Percentiles rank a stretch among this genome's conserved stretches.
Conservation (phyloP, 2,797 vertebrate species). For the Sebastes minor region DNA sequence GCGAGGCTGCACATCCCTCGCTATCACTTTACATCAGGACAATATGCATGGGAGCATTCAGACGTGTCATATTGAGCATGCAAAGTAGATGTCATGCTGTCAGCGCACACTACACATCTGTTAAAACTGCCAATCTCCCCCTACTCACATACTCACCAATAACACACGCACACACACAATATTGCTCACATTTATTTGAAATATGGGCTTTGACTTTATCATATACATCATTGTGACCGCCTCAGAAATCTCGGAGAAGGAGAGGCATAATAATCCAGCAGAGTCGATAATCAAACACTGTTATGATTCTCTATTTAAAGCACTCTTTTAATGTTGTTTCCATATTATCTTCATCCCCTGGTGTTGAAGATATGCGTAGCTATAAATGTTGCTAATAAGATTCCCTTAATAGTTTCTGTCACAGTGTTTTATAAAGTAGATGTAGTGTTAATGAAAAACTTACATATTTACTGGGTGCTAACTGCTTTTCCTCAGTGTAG, state of each 20-base stretch:
- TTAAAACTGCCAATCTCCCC: constrained; percentile 68
- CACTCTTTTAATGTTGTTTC: constrained; percentile 14
- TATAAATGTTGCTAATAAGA: constrained; percentile 11
- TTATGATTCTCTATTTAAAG: constrained; percentile 42
- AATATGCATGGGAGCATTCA: constrained; percentile 70
- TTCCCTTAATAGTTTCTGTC: neutral
- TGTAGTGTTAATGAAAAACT: neutral
- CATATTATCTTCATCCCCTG: constrained; percentile 5
- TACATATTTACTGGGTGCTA: neutral
- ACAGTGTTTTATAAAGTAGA: neutral
- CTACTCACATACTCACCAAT: constrained; percentile 36
- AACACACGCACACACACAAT: constrained; percentile 38
- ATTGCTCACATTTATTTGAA: constrained; percentile 63
- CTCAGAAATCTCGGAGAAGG: constrained; percentile 28
- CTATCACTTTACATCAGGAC: constrained; percentile 71
- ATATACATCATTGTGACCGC: constrained; percentile 53
- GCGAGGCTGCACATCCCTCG: constrained; percentile 49
- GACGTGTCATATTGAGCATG: constrained; percentile 74
- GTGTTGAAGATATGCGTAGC: constrained; percentile 6
- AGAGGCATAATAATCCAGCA: constrained; percentile 13
- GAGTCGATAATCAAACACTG: constrained; percentile 46
- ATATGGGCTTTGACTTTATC: constrained; percentile 58
- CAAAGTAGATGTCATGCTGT: constrained; percentile 79
- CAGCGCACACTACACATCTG: constrained; percentile 70
- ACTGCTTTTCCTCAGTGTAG: neutral